Base-by-base conservation (phyloP, 2,888 invertebrate species). In the Macroteleia sp. region DNA sequence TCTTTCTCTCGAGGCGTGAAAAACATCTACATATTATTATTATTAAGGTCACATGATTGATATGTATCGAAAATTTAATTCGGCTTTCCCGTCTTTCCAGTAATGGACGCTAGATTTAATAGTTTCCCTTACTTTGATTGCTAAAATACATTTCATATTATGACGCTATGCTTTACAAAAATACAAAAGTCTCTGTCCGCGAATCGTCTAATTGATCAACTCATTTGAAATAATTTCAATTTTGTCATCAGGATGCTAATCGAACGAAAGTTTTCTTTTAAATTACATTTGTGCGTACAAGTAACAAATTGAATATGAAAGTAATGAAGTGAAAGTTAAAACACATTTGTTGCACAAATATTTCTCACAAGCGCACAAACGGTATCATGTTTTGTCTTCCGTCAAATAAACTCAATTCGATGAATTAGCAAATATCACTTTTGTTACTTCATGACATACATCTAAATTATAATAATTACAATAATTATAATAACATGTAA, bases 11-110 rank as follows among this genome's bases (percentile, higher is more conserved):
- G 39, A 41, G 34, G 14, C 39, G 46, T 62, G 71, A 64, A 64
- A 56, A 64, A 42, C 16, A 14, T 61, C 57, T 57, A 52, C 52
- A n/a, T 64, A 64, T 64, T 36, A 56, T 66, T 48, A 66, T 46
- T 59, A 61, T 61, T 74, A 74, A 74, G 66, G 74, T 74, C 74
- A 74, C 74, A 59, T 67, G 44, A 74, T 74, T 74, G 74, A 74
- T 74, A 74, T 74, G 74, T 67, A 75, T 75, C 61, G 67, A 75
- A 75, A 75, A 67, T 61, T 36, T 75, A 75, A 67, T 75, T 67
- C 74, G 74, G 66, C 50, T 75, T 67, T 12, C 61, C 66, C 44
- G 22, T 74, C 46, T 66, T 52, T 57, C 34, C 56, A 44, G n/a
- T 48, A 42, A 46, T 64, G 44, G 64, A 71, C 61, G 54, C 61